phyloP scores from a whole-genome alignment of 2,113 vertebrate species.

The Pollachius pollachius region DNA sequence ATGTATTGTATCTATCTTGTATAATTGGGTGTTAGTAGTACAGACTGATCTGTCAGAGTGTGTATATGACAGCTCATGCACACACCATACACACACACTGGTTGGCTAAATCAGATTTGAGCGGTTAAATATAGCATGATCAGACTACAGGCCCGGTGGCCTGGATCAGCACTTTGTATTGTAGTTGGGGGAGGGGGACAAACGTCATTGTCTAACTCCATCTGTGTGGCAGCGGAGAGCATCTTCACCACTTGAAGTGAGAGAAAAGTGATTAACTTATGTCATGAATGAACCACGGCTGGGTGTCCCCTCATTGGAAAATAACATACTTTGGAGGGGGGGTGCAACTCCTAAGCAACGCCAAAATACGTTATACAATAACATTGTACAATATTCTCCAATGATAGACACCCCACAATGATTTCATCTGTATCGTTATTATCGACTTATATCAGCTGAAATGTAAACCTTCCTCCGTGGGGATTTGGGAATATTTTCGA shows the following conservation, averaged over 20 bases:
- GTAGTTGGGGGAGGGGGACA: slow-evolving; percentile 30
- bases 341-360: too few relatives aligned
- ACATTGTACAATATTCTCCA: too few relatives aligned
- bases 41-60: slow-evolving; percentile 41
- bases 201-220: slow-evolving; percentile 15
- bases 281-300: not conserved
- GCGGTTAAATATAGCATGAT: slow-evolving; percentile 68
- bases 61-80: slow-evolving; percentile 47
- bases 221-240: not conserved
- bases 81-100: not conserved
- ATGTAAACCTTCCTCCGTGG: too few relatives aligned
- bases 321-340: too few relatives aligned
- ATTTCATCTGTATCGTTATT: too few relatives aligned
- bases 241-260: too few relatives aligned
- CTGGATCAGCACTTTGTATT: slow-evolving; percentile 50
- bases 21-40: not conserved
- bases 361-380: too few relatives aligned
- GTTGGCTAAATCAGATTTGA: slow-evolving; percentile 64
- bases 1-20: not conserved
- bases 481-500: too few relatives aligned
- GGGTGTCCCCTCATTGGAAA: too few relatives aligned
- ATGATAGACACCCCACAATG: too few relatives aligned
- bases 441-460: too few relatives aligned
- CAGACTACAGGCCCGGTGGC: slow-evolving; percentile 56
- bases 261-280: not conserved